These are phyloP conservation scores for Acyrthosiphon pisum DNA, from an alignment of 1,140 invertebrate genomes.

Conservation along the genomic window DNA sequence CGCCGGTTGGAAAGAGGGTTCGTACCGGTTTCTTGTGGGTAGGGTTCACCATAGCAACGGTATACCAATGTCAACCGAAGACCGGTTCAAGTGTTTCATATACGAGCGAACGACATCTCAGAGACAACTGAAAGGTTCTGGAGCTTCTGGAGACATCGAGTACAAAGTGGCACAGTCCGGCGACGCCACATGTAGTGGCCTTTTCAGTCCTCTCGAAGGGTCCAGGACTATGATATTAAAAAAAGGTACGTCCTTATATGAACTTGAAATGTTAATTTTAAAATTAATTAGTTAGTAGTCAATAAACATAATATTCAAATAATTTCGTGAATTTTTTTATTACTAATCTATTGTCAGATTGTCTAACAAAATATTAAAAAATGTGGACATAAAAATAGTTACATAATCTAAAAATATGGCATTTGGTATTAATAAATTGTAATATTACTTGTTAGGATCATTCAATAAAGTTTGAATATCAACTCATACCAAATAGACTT, in stretches of 20 bases:
- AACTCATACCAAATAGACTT: not conserved
- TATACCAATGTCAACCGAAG: conserved; percentile 87
- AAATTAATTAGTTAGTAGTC: not conserved
- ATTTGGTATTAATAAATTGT: not conserved
- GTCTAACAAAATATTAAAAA: not conserved
- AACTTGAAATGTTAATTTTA: not conserved
- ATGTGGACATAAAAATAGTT: not conserved
- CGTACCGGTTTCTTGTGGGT: conserved; percentile 70
- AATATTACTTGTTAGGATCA: not conserved
- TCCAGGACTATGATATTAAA: conserved; percentile 68
- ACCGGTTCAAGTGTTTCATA: conserved; percentile 90
- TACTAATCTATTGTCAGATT: not conserved
- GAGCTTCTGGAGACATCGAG: conserved; percentile 57
- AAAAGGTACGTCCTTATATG: conserved; percentile 65
- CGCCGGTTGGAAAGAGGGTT: conserved; percentile 73
- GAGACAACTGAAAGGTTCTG: conserved; percentile 24
- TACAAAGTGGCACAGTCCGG: conserved; percentile 73
- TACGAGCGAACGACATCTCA: conserved; percentile 72
- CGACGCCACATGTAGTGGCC: conserved; percentile 71
- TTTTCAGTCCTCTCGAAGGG: conserved; percentile 69
- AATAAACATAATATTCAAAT: not conserved
- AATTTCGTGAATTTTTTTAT: not conserved
- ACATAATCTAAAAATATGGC: not conserved
- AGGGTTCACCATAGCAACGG: conserved; percentile 72
- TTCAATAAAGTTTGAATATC: not conserved